Conservation (phyloP, 2,888 invertebrate genomes). For the Brassicogethes aeneus region DNA sequence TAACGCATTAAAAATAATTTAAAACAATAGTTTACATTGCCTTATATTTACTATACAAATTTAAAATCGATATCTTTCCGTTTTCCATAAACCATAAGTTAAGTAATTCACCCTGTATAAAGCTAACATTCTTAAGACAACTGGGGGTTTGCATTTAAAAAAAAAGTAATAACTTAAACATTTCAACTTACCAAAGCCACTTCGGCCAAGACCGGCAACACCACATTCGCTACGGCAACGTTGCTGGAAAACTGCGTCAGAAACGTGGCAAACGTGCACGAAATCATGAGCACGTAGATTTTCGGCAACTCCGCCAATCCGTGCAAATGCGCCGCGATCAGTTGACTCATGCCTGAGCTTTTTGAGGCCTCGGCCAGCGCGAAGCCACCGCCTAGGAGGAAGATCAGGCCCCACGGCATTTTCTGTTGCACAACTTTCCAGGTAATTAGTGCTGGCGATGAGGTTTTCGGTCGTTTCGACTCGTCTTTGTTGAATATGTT, state of each 20-base stretch:
- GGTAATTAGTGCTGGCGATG: slow-evolving; percentile 64
- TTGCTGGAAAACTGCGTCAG: slow-evolving; percentile 87
- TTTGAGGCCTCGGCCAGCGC: slow-evolving; percentile 83
- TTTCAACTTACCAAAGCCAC: slow-evolving; percentile 51
- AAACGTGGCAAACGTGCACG: slow-evolving; percentile 68
- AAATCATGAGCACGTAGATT: slow-evolving; percentile 60
- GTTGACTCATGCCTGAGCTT: slow-evolving; percentile 64
- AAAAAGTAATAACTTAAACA: too few relatives aligned
- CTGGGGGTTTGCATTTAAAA: too few relatives aligned
- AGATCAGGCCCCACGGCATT: slow-evolving; percentile 84
- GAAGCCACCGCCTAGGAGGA: slow-evolving; percentile 85
- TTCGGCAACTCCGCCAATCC: slow-evolving; percentile 56
- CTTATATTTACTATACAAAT: too few relatives aligned
- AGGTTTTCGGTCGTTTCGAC: slow-evolving; percentile 50
- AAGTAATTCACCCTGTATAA: too few relatives aligned
- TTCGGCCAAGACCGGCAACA: slow-evolving; percentile 74
- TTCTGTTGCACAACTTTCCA: slow-evolving; percentile 81
- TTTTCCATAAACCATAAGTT: too few relatives aligned
- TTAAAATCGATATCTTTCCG: too few relatives aligned
- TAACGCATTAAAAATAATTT: too few relatives aligned
- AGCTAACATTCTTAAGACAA: too few relatives aligned
- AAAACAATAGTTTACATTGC: too few relatives aligned
- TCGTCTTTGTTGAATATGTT: slow-evolving; percentile 54
- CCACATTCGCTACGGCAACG: slow-evolving; percentile 82
- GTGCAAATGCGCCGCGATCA: slow-evolving; percentile 63